Evolutionary conservation across 2,888 invertebrate genomes (phyloP).

Genomic region (Sinelater perroti): DNA sequence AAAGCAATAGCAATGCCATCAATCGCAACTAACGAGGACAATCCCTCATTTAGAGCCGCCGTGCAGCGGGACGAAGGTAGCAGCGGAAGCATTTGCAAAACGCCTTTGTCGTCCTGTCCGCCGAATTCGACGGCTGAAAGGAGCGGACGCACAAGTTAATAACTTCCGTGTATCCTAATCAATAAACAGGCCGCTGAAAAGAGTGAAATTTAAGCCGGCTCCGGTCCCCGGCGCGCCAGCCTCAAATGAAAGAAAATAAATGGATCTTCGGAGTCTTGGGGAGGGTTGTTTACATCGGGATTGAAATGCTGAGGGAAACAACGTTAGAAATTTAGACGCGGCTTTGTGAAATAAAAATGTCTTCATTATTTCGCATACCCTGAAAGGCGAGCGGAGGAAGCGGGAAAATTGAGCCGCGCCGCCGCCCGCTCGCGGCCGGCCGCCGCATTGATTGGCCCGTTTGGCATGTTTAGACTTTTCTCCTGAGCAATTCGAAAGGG

Average conservation of each 20-base stretch:
- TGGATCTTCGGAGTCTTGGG: slow-evolving; percentile 54
- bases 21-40: too few species aligned
- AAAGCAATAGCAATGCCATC: too few species aligned
- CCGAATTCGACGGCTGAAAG: too few species aligned
- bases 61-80: too few species aligned
- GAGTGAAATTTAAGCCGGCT: slow-evolving; percentile 43
- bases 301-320: slow-evolving; percentile 43
- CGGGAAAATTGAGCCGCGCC: slow-evolving; percentile 22
- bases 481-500: slow-evolving; percentile 22
- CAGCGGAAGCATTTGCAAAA: too few species aligned
- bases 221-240: slow-evolving; percentile 40
- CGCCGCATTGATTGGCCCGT: slow-evolving; percentile 29
- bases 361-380: slow-evolving; percentile 44
- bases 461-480: slow-evolving; percentile 14
- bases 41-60: too few species aligned
- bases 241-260: slow-evolving; percentile 58
- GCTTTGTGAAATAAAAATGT: slow-evolving; percentile 46
- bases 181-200: slow-evolving; percentile 40
- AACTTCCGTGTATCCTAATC: slow-evolving; percentile 38
- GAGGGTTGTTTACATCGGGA: slow-evolving; percentile 51
- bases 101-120: too few species aligned
- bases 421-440: background rate
- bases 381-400: slow-evolving; percentile 36
- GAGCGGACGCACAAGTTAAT: slow-evolving; percentile 31
- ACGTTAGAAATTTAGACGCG: slow-evolving; percentile 44